Percentiles rank a stretch among this genome's conserved stretches.
Evolutionary conservation across 53 echinoderm and acorn worm genomes (phyloP).

Genomic region (Glandiceps talaboti): DNA sequence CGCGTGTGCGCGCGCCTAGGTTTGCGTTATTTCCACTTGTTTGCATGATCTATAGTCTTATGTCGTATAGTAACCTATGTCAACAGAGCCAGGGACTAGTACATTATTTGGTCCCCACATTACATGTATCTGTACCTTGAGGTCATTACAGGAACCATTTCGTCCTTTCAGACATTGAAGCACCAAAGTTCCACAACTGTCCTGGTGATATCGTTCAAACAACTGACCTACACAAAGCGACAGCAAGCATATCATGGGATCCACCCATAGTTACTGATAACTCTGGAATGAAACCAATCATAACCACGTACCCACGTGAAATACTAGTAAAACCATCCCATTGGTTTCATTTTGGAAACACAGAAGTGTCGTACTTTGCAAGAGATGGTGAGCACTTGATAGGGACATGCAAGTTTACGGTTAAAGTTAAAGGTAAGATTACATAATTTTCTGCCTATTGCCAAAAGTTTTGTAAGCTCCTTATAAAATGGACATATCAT

Average conservation of each 20-base stretch:
- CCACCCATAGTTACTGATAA: constrained; percentile 23
- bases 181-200: constrained; percentile 21
- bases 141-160: too few relatives aligned
- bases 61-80: too few relatives aligned
- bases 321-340: not conserved
- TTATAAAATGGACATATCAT: too few relatives aligned
- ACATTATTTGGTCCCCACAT: too few relatives aligned
- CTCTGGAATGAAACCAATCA: constrained; percentile 4
- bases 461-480: too few relatives aligned
- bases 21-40: too few relatives aligned
- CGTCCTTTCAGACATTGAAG: constrained; percentile 11
- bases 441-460: not conserved
- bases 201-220: constrained; percentile 11
- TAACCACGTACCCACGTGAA: not conserved
- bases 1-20: too few relatives aligned
- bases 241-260: constrained; percentile 9
- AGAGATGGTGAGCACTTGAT: constrained; percentile 11
- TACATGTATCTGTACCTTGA: too few relatives aligned
- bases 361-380: constrained; percentile 20
- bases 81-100: too few relatives aligned
- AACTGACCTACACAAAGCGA: constrained; percentile 8
- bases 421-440: constrained; percentile 28
- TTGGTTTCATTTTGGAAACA: not conserved
- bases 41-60: too few relatives aligned
- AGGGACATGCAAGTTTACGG: constrained; percentile 14